These are phyloP conservation scores for Drosophila kepulauana DNA, from an alignment of 1,140 invertebrate genomes.

Conservation along the genomic window DNA sequence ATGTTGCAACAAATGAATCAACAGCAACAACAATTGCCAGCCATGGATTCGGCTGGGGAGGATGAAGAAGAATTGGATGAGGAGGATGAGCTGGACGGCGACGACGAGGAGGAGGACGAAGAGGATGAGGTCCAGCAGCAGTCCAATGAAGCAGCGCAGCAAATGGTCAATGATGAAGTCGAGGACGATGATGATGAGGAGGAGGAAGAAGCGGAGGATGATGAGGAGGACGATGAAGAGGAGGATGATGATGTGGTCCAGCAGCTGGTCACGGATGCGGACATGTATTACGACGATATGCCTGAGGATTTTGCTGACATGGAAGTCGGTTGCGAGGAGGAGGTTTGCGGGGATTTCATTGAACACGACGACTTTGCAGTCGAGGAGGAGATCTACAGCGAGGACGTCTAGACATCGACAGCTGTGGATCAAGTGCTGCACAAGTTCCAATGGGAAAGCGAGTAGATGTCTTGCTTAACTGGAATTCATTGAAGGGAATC, in stretches of 20 bases:
- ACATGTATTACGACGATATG: slow-evolving; percentile 27
- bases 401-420: slow-evolving; percentile 43
- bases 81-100: slow-evolving; percentile 43
- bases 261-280: slow-evolving; percentile 16
- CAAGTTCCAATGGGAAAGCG: background rate
- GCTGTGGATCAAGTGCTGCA: background rate
- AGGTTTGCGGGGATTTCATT: slow-evolving; percentile 67
- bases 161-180: slow-evolving; percentile 10
- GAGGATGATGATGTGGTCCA: slow-evolving; percentile 16
- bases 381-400: slow-evolving; percentile 76
- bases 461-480: no score
- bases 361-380: slow-evolving; percentile 56
- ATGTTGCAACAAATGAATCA: slow-evolving; percentile 74
- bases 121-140: slow-evolving; percentile 4
- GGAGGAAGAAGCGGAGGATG: slow-evolving; percentile 14
- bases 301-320: slow-evolving; percentile 68
- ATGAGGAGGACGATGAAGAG: slow-evolving; percentile 50
- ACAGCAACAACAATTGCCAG: slow-evolving; percentile 58
- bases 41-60: slow-evolving; percentile 68
- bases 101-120: slow-evolving; percentile 19
- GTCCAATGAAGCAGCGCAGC: slow-evolving; percentile 14
- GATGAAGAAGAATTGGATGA: slow-evolving; percentile 62
- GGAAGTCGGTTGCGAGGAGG: slow-evolving; percentile 75
- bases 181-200: slow-evolving; percentile 25
- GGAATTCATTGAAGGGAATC: no score